These are phyloP conservation scores for Idaea biselata DNA, from an alignment of 2,888 invertebrate genomes.

Conservation along the genomic window DNA sequence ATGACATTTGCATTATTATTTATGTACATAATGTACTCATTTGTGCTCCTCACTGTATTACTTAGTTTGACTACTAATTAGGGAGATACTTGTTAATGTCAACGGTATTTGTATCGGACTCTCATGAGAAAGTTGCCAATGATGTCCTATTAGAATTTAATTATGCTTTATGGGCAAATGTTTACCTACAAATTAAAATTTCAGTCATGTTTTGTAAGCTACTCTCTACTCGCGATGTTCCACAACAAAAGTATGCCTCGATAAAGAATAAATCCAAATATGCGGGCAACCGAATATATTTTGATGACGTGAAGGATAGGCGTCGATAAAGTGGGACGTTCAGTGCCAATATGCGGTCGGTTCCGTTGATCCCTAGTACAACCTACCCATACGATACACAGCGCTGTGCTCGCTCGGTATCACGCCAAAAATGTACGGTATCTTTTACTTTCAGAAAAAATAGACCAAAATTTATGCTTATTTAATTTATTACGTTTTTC, in stretches of 20 bases:
- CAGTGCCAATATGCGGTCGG: slow-evolving; percentile 38
- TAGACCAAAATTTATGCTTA: background rate
- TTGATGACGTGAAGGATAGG: slow-evolving; percentile 3
- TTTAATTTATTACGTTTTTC: background rate
- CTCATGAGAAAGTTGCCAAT: slow-evolving; percentile 18
- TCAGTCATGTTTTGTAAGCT: background rate
- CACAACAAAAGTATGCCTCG: background rate
- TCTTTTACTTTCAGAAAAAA: background rate
- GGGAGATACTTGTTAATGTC: slow-evolving; percentile 16
- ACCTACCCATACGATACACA: background rate
- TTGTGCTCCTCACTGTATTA: slow-evolving; percentile 23
- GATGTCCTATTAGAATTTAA: background rate
- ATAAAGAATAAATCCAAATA: slow-evolving; percentile 1
- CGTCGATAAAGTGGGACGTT: slow-evolving; percentile 37
- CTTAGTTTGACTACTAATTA: slow-evolving; percentile 30
- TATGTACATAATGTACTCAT: slow-evolving; percentile 29
- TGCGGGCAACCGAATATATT: background rate
- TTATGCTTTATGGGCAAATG: background rate
- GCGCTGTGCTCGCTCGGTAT: background rate
- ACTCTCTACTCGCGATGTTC: background rate
- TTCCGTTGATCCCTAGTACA: slow-evolving; percentile 35
- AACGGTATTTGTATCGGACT: slow-evolving; percentile 25
- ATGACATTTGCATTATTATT: slow-evolving; percentile 35
- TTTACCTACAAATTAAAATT: background rate
- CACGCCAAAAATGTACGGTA: background rate